Base-by-base conservation (phyloP, 2,888 invertebrate species). In the Sialis fuliginosa region DNA sequence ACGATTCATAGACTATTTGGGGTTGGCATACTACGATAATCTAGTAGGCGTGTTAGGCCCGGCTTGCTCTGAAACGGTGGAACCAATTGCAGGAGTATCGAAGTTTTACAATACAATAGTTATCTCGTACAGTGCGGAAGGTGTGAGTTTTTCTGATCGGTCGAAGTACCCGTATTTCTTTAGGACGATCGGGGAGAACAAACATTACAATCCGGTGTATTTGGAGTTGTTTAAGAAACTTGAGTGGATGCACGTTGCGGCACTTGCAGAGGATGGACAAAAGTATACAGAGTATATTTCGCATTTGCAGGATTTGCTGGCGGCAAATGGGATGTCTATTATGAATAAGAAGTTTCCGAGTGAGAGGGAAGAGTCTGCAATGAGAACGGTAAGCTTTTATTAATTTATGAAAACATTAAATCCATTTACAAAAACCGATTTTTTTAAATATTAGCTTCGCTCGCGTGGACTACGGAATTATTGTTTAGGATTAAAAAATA, bases 21-120 rank as follows among this genome's bases (percentile, higher is more conserved):
- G 72, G 6, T 63, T 67, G 46, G 65, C 69, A 47, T 61, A 68
- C 39, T 73, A 74, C 51, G 61, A 68, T 35, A 71, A 72, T 44
- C 63, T 85, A 49, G 70, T 80, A 49, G 87, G 85, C 1, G 75
- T 87, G 1, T 58, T 86, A 42, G 86, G 87, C 6, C 86, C 86
- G 0, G 83, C 81, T 0, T 87, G 86, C 56, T 82, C 83, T 1
- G 85, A 86, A 58, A 84, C 85, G 0, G 79, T 86, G 0, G 84
- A 85, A 57, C 83, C 85, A 0, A 67, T 87, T 34, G 83, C 83
- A 0, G 82, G 82, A 0, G 74, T 87, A 3, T 79, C 85, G 0
- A 79, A 77, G 50, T 78, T 81, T 56, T 82, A 78, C 56, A 74
- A 73, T 52, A 79, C 79, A 45, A 69, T 82, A 48, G 75, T 83